These are phyloP conservation scores for Hemithea aestivaria DNA, from an alignment of 2,888 invertebrate genomes.

Conservation along the genomic window DNA sequence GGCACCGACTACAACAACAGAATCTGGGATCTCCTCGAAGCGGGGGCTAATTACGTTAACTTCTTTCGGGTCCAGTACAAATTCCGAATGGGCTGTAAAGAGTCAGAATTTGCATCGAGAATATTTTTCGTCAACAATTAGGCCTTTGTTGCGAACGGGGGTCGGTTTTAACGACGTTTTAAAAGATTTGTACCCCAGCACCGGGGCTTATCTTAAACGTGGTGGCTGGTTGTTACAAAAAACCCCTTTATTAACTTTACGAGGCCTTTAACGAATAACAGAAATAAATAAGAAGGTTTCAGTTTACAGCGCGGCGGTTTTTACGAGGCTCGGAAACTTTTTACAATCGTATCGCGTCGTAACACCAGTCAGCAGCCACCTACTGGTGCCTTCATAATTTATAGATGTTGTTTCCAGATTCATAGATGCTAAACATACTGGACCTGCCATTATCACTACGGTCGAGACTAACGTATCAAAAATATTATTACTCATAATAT, in stretches of 20 bases:
- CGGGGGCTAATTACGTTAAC: constrained; percentile 66
- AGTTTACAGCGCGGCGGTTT: constrained; percentile 55
- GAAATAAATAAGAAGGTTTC: constrained; percentile 71
- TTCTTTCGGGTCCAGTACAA: constrained; percentile 68
- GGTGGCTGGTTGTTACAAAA: constrained; percentile 67
- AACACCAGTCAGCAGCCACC: constrained; percentile 22
- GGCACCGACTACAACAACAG: constrained; percentile 27
- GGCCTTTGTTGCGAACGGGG: constrained; percentile 70
- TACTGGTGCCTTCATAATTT: constrained; percentile 24
- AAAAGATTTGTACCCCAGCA: constrained; percentile 72
- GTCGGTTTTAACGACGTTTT: constrained; percentile 77
- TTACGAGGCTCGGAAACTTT: constrained; percentile 54
- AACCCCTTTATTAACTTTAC: constrained; percentile 76
- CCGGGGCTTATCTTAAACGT: constrained; percentile 71
- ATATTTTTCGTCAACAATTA: constrained; percentile 78
- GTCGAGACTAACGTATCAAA: no score
- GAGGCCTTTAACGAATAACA: constrained; percentile 73
- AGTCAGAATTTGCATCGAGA: constrained; percentile 75
- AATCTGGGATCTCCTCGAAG: constrained; percentile 50
- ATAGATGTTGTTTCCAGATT: constrained; percentile 19
- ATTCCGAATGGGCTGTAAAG: constrained; percentile 75
- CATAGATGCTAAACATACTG: constrained; percentile 4
- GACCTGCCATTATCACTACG: no score
- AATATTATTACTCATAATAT: no score
- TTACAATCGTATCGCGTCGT: constrained; percentile 49